These are phyloP conservation scores for Periophthalmodon schlosseri DNA, from an alignment of 2,113 vertebrate genomes.

Conservation along the genomic window DNA sequence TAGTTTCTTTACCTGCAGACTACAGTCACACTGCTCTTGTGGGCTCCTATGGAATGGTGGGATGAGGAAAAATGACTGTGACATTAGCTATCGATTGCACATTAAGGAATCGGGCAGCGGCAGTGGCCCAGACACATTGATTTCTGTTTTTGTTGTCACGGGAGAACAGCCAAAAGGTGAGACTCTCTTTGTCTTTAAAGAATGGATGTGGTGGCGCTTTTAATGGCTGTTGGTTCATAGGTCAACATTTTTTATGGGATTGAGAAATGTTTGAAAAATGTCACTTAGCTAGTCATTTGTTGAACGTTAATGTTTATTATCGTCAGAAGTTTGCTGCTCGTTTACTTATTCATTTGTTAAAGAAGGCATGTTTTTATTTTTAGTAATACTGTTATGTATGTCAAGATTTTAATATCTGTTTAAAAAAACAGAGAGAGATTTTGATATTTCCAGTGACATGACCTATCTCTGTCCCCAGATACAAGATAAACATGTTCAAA, in stretches of 20 bases:
- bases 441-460: no score
- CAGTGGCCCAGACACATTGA: slow-evolving; percentile 68
- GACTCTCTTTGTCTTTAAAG: slow-evolving; percentile 45
- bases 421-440: no score
- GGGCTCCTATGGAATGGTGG: slow-evolving; percentile 25
- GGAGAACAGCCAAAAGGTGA: slow-evolving; percentile 59
- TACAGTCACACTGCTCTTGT: no score
- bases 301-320: no score
- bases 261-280: neutral
- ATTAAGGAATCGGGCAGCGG: slow-evolving; percentile 65
- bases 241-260: slow-evolving; percentile 10
- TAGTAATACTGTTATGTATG: no score
- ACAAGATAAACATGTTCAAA: no score
- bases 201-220: slow-evolving; percentile 46
- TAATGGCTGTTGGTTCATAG: slow-evolving; percentile 32
- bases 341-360: no score
- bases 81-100: slow-evolving; percentile 74
- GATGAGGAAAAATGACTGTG: slow-evolving; percentile 76
- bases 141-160: slow-evolving; percentile 69
- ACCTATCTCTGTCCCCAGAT: no score
- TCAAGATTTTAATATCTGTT: no score
- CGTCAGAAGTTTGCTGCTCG: no score
- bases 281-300: neutral
- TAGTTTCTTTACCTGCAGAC: no score
- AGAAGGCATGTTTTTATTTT: no score